Evolutionary conservation across 2,888 invertebrate species (phyloP), one percentile per base, ranked within the genome.

Genomic region (Nymphalis urticae): DNA sequence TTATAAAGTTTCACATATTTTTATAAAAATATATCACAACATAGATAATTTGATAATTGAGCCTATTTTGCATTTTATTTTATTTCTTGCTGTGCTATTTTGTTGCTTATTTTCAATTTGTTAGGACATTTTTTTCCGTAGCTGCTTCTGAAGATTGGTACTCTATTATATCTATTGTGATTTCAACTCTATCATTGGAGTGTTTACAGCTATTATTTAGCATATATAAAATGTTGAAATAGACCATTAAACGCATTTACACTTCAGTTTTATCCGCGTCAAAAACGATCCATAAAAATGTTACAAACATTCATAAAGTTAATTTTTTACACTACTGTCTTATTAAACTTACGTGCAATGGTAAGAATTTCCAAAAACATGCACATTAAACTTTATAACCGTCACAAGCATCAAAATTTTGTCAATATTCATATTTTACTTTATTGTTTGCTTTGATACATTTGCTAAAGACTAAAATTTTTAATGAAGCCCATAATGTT

Each of bases 221-320:
- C 64, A 71, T 74, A 78, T 77, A 80, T 75, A 79, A 70, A 72
- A 70, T 64, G 58, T 77, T 76, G 77, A 79, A 77, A 77, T n/a
- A 71, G 71, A 67, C 69, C 61, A 77, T 73, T 84, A 85, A 78
- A 81, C 84, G 83, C 87, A 86, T 86, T 87, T 63, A 72, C 76
- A 73, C 79, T 73, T 72, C 73, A 68, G 47, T 51, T 42, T 71
- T 68, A 36, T 51, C 62, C 54, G 60, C 62, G 72, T 56, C 48
- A 59, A 63, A 71, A 72, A 50, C 62, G n/a, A 60, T 59, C 19
- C n/a, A 64, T 63, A 42, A 74, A 72, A 72, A 81, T 80, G 82
- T 64, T 71, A 42, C 54, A 50, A 21, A 36, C 70, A 21, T 36
- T 42, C 21, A 47, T 59, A 53, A 65, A 68, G 24, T 61, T 62